Conservation (phyloP, 2,113 vertebrate species). For the Eolophus roseicapilla region DNA sequence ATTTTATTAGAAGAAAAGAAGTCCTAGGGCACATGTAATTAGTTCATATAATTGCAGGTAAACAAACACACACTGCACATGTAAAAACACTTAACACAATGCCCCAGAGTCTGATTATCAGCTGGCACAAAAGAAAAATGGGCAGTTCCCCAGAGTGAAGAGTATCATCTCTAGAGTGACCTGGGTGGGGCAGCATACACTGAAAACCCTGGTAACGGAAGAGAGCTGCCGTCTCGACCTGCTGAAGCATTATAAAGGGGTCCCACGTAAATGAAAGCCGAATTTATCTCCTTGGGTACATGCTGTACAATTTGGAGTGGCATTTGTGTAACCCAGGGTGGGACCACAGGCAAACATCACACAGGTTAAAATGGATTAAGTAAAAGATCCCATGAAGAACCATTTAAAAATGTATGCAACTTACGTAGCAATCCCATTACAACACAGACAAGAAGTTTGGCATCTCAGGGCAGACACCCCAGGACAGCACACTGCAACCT, state of each 20-base stretch:
- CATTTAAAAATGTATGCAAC: background rate
- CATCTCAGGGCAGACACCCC: rapidly evolving
- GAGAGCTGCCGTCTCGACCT: rapidly evolving
- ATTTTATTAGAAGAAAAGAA: background rate
- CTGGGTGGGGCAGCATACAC: background rate
- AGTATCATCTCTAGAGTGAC: background rate
- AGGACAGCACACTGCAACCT: background rate
- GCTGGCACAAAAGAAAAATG: background rate
- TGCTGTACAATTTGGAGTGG: background rate
- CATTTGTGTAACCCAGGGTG: background rate
- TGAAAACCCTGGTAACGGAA: background rate
- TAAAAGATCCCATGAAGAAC: background rate
- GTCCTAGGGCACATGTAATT: background rate
- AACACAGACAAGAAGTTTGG: background rate
- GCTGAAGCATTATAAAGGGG: background rate
- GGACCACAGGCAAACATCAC: background rate
- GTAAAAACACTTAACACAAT: background rate
- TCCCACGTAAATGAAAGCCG: background rate
- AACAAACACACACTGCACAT: background rate
- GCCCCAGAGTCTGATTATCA: background rate
- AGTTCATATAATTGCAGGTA: background rate
- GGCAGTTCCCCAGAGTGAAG: background rate
- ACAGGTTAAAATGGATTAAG: background rate
- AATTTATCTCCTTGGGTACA: background rate
- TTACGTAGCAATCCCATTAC: background rate